phyloP scores from a whole-genome alignment of 1,140 invertebrate species.

The Lutraria rhynchaena region DNA sequence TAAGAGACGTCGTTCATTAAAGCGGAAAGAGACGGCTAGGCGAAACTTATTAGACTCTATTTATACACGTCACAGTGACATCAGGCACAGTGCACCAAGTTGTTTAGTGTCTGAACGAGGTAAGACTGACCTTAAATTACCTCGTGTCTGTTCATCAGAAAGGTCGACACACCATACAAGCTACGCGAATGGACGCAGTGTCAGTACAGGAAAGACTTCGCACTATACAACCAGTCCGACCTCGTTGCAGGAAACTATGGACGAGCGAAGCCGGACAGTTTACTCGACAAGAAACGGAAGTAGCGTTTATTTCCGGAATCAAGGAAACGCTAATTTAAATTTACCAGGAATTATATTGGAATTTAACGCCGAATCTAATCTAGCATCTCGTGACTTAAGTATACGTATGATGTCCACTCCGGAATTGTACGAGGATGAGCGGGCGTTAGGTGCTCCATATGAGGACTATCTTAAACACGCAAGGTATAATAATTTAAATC shows the following conservation, averaged over 20 bases:
- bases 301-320: neutral
- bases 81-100: slow-evolving; percentile 3
- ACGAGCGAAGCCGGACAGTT: neutral
- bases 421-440: slow-evolving; percentile 36
- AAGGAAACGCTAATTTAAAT: slow-evolving; percentile 24
- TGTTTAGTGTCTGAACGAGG: slow-evolving; percentile 16
- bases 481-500: slow-evolving; percentile 23
- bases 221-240: neutral
- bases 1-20: neutral
- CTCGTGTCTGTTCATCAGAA: slow-evolving; percentile 29
- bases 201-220: neutral
- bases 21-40: slow-evolving; percentile 40
- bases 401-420: neutral
- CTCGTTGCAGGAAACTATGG: neutral
- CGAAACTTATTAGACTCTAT: slow-evolving; percentile 42
- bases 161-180: neutral
- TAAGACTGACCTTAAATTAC: slow-evolving; percentile 22
- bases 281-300: neutral
- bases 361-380: slow-evolving; percentile 49
- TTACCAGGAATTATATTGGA: slow-evolving; percentile 54
- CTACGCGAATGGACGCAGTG: neutral
- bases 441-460: slow-evolving; percentile 35
- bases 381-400: neutral
- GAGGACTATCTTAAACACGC: slow-evolving; percentile 35
- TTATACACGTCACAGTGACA: slow-evolving; percentile 24